Conservation (phyloP, 2,888 invertebrate species). For the Miltochrista miniata region DNA sequence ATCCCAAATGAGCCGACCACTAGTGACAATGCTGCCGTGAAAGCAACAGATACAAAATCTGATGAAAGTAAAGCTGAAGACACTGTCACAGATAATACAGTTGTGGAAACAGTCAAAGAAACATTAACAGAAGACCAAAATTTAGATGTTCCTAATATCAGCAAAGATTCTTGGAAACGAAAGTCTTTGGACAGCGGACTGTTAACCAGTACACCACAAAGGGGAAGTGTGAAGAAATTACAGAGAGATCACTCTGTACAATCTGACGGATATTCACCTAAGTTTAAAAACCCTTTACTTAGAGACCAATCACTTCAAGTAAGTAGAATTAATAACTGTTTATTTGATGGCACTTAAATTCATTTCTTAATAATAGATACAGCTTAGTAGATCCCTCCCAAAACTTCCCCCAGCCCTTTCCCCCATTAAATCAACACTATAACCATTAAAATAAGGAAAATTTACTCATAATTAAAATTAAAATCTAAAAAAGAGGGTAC, state of each 20-base stretch:
- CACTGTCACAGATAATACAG: constrained; percentile 64
- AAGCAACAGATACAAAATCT: constrained; percentile 49
- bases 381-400: too few relatives aligned
- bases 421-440: too few relatives aligned
- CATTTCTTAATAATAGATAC: neutral
- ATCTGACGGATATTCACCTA: constrained; percentile 73
- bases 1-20: constrained; percentile 13
- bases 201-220: constrained; percentile 54
- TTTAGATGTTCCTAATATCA: constrained; percentile 57
- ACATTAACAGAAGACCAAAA: constrained; percentile 51
- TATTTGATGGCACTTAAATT: neutral
- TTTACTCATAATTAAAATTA: too few relatives aligned
- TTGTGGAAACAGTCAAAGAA: constrained; percentile 53
- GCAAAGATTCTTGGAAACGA: constrained; percentile 65
- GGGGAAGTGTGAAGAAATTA: constrained; percentile 56
- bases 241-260: constrained; percentile 76
- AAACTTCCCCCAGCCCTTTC: too few relatives aligned
- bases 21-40: constrained; percentile 36
- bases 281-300: constrained; percentile 72
- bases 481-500: too few relatives aligned
- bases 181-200: constrained; percentile 71
- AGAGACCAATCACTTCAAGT: constrained; percentile 81
- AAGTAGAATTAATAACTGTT: constrained; percentile 10
- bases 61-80: constrained; percentile 68
- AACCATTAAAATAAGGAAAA: too few relatives aligned